These are phyloP conservation scores for Scrobipalpa atriplicella DNA, from an alignment of 2,888 invertebrate species.

Conservation along the genomic window DNA sequence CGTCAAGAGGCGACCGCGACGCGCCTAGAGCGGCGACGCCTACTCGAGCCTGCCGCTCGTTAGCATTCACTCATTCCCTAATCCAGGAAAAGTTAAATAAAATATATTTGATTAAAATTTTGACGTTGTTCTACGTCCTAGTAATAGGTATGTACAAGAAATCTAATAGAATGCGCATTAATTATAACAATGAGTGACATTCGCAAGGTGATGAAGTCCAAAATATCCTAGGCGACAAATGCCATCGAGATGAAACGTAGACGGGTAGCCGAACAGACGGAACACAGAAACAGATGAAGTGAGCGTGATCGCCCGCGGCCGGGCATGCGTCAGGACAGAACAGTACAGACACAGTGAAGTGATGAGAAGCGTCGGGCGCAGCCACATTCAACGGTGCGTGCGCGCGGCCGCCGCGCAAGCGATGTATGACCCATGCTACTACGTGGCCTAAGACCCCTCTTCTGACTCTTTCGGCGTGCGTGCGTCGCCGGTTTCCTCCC, in stretches of 20 bases:
- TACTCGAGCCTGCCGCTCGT: constrained; percentile 37
- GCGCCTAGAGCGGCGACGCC: constrained; percentile 47
- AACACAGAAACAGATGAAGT: constrained; percentile 81
- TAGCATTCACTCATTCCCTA: constrained; percentile 55
- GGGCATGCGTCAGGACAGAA: constrained; percentile 82
- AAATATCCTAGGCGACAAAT: constrained; percentile 74
- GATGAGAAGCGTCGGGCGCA: constrained; percentile 82
- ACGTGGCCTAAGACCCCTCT: constrained; percentile 59
- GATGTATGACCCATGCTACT: constrained; percentile 82
- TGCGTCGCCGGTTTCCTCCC: constrained; percentile 30
- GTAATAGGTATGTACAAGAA: constrained; percentile 72
- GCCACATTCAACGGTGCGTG: constrained; percentile 82
- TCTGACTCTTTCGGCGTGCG: constrained; percentile 42
- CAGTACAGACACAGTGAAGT: constrained; percentile 82
- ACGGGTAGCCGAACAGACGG: constrained; percentile 77
- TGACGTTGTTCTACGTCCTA: constrained; percentile 67
- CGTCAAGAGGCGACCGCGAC: constrained; percentile 61
- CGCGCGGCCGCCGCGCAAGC: constrained; percentile 81
- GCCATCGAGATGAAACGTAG: constrained; percentile 76
- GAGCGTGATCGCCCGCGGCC: constrained; percentile 80
- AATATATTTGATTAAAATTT: constrained; percentile 53
- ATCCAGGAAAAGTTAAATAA: constrained; percentile 49
- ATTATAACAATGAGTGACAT: constrained; percentile 78
- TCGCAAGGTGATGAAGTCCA: constrained; percentile 76
- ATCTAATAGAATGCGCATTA: constrained; percentile 75